phyloP scores from a whole-genome alignment of 92 coral and sea anemone species.

The Epizoanthus stellaris region DNA sequence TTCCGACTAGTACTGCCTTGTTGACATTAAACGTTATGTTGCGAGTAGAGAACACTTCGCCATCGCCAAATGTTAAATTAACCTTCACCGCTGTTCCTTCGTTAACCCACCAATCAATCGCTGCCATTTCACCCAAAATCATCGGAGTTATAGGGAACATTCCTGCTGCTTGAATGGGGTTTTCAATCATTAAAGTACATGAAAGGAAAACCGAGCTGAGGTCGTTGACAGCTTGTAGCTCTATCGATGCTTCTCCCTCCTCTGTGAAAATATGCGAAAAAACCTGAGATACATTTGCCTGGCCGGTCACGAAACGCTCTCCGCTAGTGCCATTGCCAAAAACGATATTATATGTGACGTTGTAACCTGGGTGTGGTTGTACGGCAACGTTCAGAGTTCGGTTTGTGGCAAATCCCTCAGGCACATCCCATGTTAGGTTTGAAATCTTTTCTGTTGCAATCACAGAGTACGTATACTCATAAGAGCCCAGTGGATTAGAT shows the following conservation, averaged over 20 bases:
- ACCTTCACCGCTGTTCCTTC: conserved; percentile 68
- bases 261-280: conserved; percentile 20
- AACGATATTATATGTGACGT: conserved; percentile 61
- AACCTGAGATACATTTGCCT: conserved; percentile 40
- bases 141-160: conserved; percentile 39
- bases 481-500: conserved; percentile 8
- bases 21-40: conserved; percentile 31
- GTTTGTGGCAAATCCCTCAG: conserved; percentile 21
- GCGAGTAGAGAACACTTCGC: conserved; percentile 9
- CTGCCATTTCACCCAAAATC: conserved; percentile 33
- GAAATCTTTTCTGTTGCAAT: conserved; percentile 39
- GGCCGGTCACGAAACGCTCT: conserved; percentile 35
- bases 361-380: conserved; percentile 59
- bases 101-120: conserved; percentile 67
- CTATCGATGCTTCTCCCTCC: conserved; percentile 39
- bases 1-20: conserved; percentile 28
- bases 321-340: conserved; percentile 21
- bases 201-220: conserved; percentile 34
- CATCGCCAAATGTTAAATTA: conserved; percentile 76
- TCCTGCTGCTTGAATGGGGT: conserved; percentile 49
- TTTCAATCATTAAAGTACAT: conserved; percentile 50
- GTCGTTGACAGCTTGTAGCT: conserved; percentile 52
- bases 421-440: conserved; percentile 61
- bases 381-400: conserved; percentile 43
- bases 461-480: conserved; percentile 4